These are phyloP conservation scores for Scaeva pyrastri DNA, from an alignment of 2,888 invertebrate genomes.

Conservation along the genomic window DNA sequence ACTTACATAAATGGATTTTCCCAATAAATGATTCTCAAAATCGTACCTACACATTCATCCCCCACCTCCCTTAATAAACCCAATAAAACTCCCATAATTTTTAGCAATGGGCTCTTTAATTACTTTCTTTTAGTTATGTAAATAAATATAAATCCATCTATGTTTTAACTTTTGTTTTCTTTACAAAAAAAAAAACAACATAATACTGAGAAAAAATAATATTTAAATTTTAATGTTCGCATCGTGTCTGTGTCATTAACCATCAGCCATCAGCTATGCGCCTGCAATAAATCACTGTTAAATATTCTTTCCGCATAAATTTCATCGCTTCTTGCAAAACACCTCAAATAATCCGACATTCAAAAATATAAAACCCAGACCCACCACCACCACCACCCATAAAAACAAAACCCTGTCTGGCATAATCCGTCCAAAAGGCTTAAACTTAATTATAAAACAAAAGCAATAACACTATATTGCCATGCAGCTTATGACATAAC, in stretches of 20 bases:
- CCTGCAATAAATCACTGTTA: background rate
- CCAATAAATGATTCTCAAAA: too few species aligned
- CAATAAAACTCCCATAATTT: too few species aligned
- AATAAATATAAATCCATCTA: too few species aligned
- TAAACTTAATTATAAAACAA: slow-evolving; percentile 58
- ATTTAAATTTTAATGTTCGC: background rate
- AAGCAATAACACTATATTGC: background rate
- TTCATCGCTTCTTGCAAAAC: slow-evolving; percentile 25
- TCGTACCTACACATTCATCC: too few species aligned
- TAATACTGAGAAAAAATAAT: background rate
- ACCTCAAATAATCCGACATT: slow-evolving; percentile 18
- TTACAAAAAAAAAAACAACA: too few species aligned
- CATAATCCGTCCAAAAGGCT: slow-evolving; percentile 58
- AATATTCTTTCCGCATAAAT: slow-evolving; percentile 54
- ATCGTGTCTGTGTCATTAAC: background rate
- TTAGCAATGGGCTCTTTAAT: too few species aligned
- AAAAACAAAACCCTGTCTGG: slow-evolving; percentile 55
- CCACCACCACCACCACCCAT: slow-evolving; percentile 50
- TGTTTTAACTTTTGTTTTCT: too few species aligned
- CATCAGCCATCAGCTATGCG: background rate
- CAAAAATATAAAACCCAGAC: slow-evolving; percentile 19
- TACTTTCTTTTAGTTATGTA: too few species aligned
- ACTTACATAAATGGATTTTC: too few species aligned
- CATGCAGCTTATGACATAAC: slow-evolving; percentile 58
- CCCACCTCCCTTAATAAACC: too few species aligned